Percentiles rank a stretch among this genome's conserved stretches.
Evolutionary conservation across 2,888 invertebrate genomes (phyloP).

Genomic region (Drosophila demipolita): DNA sequence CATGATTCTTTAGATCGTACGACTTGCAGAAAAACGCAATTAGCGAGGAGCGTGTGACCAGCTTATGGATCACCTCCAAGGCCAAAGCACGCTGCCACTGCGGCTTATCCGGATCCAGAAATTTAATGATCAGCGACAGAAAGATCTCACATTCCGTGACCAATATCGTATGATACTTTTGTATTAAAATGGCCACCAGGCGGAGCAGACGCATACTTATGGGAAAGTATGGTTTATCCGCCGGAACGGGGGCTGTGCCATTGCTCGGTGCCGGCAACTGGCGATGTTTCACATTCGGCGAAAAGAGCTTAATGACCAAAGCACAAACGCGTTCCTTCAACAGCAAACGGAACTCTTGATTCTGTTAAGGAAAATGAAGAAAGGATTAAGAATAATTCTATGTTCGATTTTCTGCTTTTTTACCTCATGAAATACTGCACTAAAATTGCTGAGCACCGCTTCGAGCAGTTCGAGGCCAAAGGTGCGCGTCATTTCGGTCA

Average conservation of each 20-base stretch:
- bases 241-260: slow-evolving; percentile 88
- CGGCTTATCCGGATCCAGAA: slow-evolving; percentile 98
- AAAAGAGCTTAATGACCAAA: slow-evolving; percentile 98
- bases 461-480: slow-evolving; percentile 98
- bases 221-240: slow-evolving; percentile 97
- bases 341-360: slow-evolving; percentile 96
- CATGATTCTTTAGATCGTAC: slow-evolving; percentile 97
- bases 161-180: slow-evolving; percentile 95
- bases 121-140: slow-evolving; percentile 97
- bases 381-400: too few relatives aligned
- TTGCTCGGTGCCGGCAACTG: slow-evolving; percentile 85
- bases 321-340: slow-evolving; percentile 99
- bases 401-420: background rate
- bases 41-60: slow-evolving; percentile 94
- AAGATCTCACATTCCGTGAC: slow-evolving; percentile 99
- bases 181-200: slow-evolving; percentile 96
- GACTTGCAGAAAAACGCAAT: slow-evolving; percentile 96
- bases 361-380: slow-evolving; percentile 86
- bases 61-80: slow-evolving; percentile 97
- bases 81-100: slow-evolving; percentile 98
- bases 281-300: slow-evolving; percentile 98
- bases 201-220: slow-evolving; percentile 97
- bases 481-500: slow-evolving; percentile 98
- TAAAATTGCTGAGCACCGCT: slow-evolving; percentile 94
- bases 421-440: slow-evolving; percentile 93